Percentiles rank a stretch among this genome's conserved stretches.
Evolutionary conservation across 2,888 invertebrate species (phyloP).

Genomic region (Melanotus villosus): DNA sequence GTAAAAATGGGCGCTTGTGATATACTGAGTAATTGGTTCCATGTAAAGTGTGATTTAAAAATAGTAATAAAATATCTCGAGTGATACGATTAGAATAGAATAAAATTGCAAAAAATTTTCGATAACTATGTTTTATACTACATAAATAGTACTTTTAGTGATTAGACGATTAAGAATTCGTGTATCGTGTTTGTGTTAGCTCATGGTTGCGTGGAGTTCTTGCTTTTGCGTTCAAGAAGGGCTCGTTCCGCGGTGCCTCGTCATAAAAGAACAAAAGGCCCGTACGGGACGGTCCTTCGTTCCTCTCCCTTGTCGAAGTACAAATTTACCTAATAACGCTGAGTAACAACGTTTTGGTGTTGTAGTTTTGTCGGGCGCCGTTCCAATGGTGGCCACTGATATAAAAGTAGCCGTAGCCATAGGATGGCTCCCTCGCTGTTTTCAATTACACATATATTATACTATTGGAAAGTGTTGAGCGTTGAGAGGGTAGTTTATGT

Average conservation of each 20-base stretch:
- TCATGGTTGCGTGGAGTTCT: slow-evolving; percentile 65
- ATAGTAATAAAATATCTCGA: slow-evolving; percentile 52
- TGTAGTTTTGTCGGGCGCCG: slow-evolving; percentile 58
- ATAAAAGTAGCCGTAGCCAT: slow-evolving; percentile 46
- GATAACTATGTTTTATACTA: slow-evolving; percentile 44
- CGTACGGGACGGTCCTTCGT: slow-evolving; percentile 42
- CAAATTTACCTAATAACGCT: slow-evolving; percentile 62
- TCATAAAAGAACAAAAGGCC: not conserved
- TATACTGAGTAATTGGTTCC: slow-evolving; percentile 37
- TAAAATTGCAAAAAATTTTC: slow-evolving; percentile 44
- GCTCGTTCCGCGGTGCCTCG: slow-evolving; percentile 42
- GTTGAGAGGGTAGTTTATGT: slow-evolving; percentile 68
- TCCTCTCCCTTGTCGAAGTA: slow-evolving; percentile 67
- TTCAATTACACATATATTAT: slow-evolving; percentile 64
- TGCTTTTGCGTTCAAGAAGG: slow-evolving; percentile 62
- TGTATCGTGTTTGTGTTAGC: slow-evolving; percentile 49
- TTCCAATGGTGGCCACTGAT: slow-evolving; percentile 39
- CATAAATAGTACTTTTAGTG: slow-evolving; percentile 43
- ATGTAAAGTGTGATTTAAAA: slow-evolving; percentile 53
- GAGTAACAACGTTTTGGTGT: slow-evolving; percentile 65
- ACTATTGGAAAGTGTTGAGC: slow-evolving; percentile 68
- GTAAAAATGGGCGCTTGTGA: slow-evolving; percentile 33
- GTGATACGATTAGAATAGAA: slow-evolving; percentile 49
- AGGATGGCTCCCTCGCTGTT: slow-evolving; percentile 67
- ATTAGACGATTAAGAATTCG: slow-evolving; percentile 47